Conservation (phyloP, 2,888 invertebrate genomes). For the Belgica antarctica region DNA sequence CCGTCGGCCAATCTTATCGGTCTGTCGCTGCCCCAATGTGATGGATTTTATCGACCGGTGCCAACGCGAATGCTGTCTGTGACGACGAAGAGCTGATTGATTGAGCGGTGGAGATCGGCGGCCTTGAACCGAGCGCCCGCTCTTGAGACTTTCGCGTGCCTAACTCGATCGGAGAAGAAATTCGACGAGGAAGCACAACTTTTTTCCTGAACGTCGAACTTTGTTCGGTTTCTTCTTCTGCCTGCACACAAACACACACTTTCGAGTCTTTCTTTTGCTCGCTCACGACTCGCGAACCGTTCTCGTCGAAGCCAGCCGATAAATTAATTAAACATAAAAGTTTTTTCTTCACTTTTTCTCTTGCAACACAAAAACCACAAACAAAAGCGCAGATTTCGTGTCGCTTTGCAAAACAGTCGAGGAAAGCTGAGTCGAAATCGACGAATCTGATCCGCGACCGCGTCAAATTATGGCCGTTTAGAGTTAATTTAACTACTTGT, state of each 20-base stretch:
- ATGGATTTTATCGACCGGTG: constrained; percentile 20
- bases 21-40: constrained; percentile 49
- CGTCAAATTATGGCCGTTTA: neutral
- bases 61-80: constrained; percentile 12
- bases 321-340: neutral
- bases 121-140: neutral
- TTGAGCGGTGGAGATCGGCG: no score
- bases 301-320: neutral
- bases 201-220: no score
- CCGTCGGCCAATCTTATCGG: constrained; percentile 48
- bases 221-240: constrained; percentile 2
- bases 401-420: no score
- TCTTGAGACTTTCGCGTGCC: no score
- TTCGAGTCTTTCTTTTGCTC: neutral
- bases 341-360: neutral
- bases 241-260: neutral
- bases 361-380: no score
- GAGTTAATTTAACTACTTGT: constrained; percentile 1
- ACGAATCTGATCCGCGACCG: no score
- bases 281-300: no score
- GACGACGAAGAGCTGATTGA: no score
- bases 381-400: no score
- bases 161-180: neutral
- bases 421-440: no score
- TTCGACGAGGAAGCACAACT: neutral